phyloP scores from a whole-genome alignment of 2,797 vertebrate species.

The Pipistrellus pipistrellus region DNA sequence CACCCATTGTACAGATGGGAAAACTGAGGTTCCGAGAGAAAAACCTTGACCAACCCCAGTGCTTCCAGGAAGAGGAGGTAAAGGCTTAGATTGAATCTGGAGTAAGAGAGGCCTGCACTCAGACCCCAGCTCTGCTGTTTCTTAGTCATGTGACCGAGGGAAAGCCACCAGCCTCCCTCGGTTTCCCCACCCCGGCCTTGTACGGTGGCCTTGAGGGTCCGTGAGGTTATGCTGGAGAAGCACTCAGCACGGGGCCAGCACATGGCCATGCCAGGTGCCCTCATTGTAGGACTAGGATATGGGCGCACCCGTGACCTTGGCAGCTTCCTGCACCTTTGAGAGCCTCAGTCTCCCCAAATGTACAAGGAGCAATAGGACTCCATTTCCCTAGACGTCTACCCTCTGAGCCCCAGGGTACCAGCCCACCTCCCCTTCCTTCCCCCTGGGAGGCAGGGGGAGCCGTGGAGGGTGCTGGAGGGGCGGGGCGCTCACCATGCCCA shows the following conservation, averaged over 20 bases:
- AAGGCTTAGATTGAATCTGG: background rate
- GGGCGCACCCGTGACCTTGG: background rate
- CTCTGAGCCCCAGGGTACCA: background rate
- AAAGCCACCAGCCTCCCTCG: background rate
- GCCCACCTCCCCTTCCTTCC: background rate
- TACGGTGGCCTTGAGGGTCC: background rate
- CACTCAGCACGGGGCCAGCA: background rate
- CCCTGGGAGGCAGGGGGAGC: background rate
- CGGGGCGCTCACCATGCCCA: conserved; percentile 89
- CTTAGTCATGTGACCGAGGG: background rate
- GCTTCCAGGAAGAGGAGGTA: background rate
- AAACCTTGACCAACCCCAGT: background rate
- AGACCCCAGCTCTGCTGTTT: background rate
- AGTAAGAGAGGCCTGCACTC: background rate
- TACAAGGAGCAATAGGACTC: too few relatives aligned
- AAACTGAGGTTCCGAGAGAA: background rate
- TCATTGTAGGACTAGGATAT: background rate
- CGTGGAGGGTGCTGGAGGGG: too few relatives aligned
- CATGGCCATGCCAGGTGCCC: background rate
- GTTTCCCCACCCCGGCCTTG: background rate
- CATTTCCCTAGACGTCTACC: background rate
- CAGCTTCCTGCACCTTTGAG: background rate
- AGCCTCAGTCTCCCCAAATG: background rate
- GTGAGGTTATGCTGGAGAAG: background rate
- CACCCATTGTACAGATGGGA: background rate